Conservation (phyloP, 2,797 vertebrate species). For the Poeciliopsis infans region DNA sequence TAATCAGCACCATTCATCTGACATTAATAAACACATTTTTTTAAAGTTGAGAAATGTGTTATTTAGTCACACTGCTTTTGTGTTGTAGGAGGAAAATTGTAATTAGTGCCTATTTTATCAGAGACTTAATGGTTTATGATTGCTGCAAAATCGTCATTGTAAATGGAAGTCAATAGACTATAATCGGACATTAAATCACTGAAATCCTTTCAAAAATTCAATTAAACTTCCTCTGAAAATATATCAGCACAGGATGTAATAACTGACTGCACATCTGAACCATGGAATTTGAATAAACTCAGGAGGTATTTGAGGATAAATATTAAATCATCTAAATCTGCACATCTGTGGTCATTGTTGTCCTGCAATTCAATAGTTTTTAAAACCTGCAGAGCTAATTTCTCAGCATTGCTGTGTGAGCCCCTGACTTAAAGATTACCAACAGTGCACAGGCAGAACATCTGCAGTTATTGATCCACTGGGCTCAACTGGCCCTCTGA, state of each 20-base stretch:
- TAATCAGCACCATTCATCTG: background rate
- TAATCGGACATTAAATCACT: conserved; percentile 31
- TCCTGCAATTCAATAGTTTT: conserved; percentile 65
- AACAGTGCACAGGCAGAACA: conserved; percentile 65
- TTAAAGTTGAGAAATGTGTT: background rate
- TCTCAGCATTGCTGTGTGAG: conserved; percentile 65
- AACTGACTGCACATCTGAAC: background rate
- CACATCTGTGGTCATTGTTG: conserved; percentile 47
- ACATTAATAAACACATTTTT: background rate
- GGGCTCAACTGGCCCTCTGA: conserved; percentile 73
- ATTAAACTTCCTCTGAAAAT: conserved; percentile 4
- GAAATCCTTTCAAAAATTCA: conserved; percentile 21
- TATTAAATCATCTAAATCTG: conserved; percentile 37
- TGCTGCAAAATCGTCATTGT: conserved; percentile 17
- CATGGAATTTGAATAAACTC: background rate
- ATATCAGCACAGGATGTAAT: background rate
- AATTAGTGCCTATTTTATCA: conserved; percentile 14
- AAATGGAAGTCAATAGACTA: conserved; percentile 10
- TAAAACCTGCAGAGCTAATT: conserved; percentile 66
- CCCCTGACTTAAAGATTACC: conserved; percentile 62
- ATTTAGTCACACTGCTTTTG: conserved; percentile 6
- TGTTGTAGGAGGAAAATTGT: background rate
- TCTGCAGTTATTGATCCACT: conserved; percentile 79
- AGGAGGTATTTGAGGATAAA: conserved; percentile 9
- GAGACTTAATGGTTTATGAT: conserved; percentile 24